Base-by-base conservation (phyloP, 1,140 invertebrate genomes). In the Ruditapes philippinarum region DNA sequence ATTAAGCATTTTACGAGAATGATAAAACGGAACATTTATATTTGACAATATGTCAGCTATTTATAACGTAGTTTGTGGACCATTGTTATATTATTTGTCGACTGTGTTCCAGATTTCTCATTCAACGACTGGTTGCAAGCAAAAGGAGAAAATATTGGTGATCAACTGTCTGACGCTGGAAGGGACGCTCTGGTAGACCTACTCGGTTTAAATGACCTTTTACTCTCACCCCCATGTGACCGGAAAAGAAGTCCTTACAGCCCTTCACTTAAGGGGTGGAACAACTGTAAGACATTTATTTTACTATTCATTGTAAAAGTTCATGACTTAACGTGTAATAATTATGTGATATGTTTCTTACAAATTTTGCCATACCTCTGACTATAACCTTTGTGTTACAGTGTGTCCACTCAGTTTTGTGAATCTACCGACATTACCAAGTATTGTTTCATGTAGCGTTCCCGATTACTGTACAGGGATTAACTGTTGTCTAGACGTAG, bases 251-350 rank as follows among this genome's bases (percentile, higher is more conserved):
- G n/a, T 31, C 91, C 91, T 3, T 93, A 93, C 79, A 89, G 54
- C 14, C 91, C 92, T 22, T 87, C 76, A 60, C 74, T 89, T 9
- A 84, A 80, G 17, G 92, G 92, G 45, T 91, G 92, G 91, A 91
- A 88, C 25, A 93, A 93, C 36, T n/a, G 92, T 93, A 83, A 33
- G 79, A 28, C n/a, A n/a, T n/a, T n/a, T n/a, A n/a, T n/a, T n/a
- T n/a, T n/a, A n/a, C n/a, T n/a, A n/a, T n/a, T n/a, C n/a, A n/a
- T n/a, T n/a, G n/a, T n/a, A n/a, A n/a, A n/a, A n/a, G n/a, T n/a
- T n/a, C n/a, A n/a, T n/a, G n/a, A n/a, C n/a, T n/a, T n/a, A n/a
- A n/a, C n/a, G n/a, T n/a, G n/a, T n/a, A n/a, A n/a, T n/a, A n/a
- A n/a, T n/a, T n/a, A n/a, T n/a, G n/a, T n/a, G n/a, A n/a, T n/a